Evolutionary conservation across 1,140 invertebrate species (phyloP), one percentile per base, ranked within the genome.

Genomic region (Panulirus ornatus): DNA sequence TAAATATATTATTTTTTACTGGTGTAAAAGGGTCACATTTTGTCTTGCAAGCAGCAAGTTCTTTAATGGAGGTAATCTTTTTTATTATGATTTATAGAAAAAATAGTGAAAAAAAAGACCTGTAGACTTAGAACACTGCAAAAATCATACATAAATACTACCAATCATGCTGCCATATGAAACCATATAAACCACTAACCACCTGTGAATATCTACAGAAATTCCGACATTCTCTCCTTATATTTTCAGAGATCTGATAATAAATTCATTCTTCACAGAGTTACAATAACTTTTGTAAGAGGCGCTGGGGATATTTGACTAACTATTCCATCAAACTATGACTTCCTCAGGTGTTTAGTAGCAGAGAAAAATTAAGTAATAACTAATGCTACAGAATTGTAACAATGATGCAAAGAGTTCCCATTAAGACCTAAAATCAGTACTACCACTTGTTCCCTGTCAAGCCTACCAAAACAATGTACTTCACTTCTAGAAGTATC

Each of bases 71-170:
- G 30, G n/a, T 66, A 66, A 66, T 66, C 30, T 34, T 66, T 30
- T 11, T 58, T 22, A 2, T 66, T 30, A 66, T 66, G 3, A 27
- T 30, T 66, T 30, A 1, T 66, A 66, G 58, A 66, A 66, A 58
- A 19, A 0, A 58, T 22, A 22, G n/a, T 58, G n/a, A 58, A 66
- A 66, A 66, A 58, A 22, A 58, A 19, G 11, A 58, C 16, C 6
- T n/a, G n/a, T n/a, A 22, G 58, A 27, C 58, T 30, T 66, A 30
- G 6, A 66, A 30, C 30, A 66, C 58, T 66, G n/a, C n/a, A 30
- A 30, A 30, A 66, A 66, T 11, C 58, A 66, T 30, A 78, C 75
- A 78, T 47, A 76, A 75, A 75, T 38, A 30, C 19, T 76, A 76
- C 22, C 75, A 76, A 44, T 76, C 40, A 47, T 22, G 44, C 40